Conservation (phyloP, 2,888 invertebrate species). For the Tryphoninae sp. region DNA sequence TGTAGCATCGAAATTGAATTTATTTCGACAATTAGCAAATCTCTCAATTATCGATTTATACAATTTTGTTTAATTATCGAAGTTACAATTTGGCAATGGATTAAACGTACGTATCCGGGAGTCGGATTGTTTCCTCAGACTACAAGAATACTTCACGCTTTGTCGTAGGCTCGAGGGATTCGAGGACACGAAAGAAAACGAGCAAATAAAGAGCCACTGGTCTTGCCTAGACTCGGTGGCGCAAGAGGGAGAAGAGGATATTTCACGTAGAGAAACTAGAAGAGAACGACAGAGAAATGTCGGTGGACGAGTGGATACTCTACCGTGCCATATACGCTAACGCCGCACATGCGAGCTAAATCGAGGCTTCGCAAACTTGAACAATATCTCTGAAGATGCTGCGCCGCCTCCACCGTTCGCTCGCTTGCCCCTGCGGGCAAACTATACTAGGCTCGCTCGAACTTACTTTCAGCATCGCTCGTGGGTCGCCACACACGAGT, state of each 20-base stretch:
- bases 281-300: constrained; percentile 54
- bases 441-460: constrained; percentile 67
- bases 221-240: background rate
- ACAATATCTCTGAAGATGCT: constrained; percentile 74
- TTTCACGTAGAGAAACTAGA: constrained; percentile 22
- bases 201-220: constrained; percentile 54
- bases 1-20: too few relatives aligned
- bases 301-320: constrained; percentile 33
- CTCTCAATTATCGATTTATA: too few relatives aligned
- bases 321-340: constrained; percentile 17
- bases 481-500: constrained; percentile 23
- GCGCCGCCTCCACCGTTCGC: constrained; percentile 43
- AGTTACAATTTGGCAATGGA: background rate
- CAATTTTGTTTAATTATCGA: too few relatives aligned
- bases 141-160: constrained; percentile 39
- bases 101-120: background rate
- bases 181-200: constrained; percentile 58
- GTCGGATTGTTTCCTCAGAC: background rate
- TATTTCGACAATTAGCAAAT: too few relatives aligned
- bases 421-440: constrained; percentile 61
- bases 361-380: constrained; percentile 68
- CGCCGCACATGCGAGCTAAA: constrained; percentile 14
- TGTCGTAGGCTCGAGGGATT: constrained; percentile 55
- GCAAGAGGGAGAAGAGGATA: background rate
- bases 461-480: constrained; percentile 63